These are phyloP conservation scores for Plecotus auritus DNA, from an alignment of 2,113 vertebrate genomes.

Conservation along the genomic window DNA sequence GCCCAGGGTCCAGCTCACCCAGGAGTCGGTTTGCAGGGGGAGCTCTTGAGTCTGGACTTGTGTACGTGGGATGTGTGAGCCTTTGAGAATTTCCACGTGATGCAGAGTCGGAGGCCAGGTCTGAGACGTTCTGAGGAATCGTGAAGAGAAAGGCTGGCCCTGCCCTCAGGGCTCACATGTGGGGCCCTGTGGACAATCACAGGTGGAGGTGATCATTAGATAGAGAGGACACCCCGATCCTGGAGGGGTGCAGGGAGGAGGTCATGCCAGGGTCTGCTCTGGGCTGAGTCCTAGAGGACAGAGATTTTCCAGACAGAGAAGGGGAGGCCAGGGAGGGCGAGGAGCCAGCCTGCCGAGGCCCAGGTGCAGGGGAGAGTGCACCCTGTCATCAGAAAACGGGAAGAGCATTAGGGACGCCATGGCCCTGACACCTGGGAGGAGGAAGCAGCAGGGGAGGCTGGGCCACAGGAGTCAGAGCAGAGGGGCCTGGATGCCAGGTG, in stretches of 20 bases:
- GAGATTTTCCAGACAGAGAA: neutral
- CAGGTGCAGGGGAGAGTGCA: neutral
- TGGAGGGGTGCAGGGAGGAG: too few species aligned
- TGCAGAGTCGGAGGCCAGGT: neutral
- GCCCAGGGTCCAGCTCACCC: neutral
- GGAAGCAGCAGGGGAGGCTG: neutral
- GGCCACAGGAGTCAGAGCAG: neutral
- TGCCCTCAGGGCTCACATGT: neutral
- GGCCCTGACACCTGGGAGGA: neutral
- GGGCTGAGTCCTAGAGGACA: too few species aligned
- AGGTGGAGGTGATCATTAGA: neutral
- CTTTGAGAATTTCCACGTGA: neutral
- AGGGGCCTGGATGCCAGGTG: neutral
- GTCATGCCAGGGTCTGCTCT: neutral
- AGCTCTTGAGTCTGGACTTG: neutral
- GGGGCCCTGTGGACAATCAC: neutral
- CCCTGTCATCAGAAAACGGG: accelerated
- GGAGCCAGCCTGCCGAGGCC: neutral
- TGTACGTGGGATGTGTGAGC: neutral
- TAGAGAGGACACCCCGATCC: neutral
- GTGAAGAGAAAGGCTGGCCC: neutral
- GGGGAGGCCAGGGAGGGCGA: neutral
- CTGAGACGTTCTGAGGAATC: neutral
- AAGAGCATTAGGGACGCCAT: neutral
- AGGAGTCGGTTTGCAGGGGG: neutral